Conservation (phyloP, 2,797 vertebrate species). For the Paratrypauchen microcephalus region DNA sequence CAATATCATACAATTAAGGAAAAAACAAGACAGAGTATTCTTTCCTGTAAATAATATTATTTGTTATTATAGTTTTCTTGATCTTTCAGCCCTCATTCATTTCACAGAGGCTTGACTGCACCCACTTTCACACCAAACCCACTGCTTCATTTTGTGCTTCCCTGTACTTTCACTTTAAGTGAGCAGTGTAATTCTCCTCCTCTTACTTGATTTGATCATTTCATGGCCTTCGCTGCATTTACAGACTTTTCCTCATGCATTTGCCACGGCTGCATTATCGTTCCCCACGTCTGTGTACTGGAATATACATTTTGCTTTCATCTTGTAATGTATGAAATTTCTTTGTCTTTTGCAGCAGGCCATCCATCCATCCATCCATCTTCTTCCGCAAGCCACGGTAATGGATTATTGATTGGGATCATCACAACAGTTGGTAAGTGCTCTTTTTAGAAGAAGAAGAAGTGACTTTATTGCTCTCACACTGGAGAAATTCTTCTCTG, state of each 20-base stretch:
- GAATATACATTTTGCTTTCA: not conserved
- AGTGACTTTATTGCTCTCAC: too few relatives aligned
- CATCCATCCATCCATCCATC: too few relatives aligned
- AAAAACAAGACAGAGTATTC: too few relatives aligned
- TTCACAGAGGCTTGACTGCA: too few relatives aligned
- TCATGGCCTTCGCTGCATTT: not conserved
- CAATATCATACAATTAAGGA: too few relatives aligned
- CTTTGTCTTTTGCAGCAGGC: constrained; percentile 3
- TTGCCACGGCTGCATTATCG: not conserved
- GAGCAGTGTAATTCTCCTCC: not conserved
- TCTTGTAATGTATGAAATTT: not conserved
- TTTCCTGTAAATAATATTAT: too few relatives aligned
- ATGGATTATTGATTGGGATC: rapidly evolving
- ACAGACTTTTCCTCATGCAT: not conserved
- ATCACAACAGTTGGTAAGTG: constrained; percentile 25
- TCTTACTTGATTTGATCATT: not conserved
- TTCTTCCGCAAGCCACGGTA: rapidly evolving
- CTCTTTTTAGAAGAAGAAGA: too few relatives aligned
- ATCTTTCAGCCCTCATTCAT: too few relatives aligned
- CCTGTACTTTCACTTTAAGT: not conserved
- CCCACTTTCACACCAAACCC: too few relatives aligned
- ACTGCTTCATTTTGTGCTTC: not conserved
- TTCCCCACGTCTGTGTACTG: not conserved
- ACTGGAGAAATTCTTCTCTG: too few relatives aligned
- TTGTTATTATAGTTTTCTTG: too few relatives aligned